Evolutionary conservation across 92 coral and sea anemone species (phyloP), one percentile per base, ranked within the genome.

Genomic region (Nematostella vectensis): DNA sequence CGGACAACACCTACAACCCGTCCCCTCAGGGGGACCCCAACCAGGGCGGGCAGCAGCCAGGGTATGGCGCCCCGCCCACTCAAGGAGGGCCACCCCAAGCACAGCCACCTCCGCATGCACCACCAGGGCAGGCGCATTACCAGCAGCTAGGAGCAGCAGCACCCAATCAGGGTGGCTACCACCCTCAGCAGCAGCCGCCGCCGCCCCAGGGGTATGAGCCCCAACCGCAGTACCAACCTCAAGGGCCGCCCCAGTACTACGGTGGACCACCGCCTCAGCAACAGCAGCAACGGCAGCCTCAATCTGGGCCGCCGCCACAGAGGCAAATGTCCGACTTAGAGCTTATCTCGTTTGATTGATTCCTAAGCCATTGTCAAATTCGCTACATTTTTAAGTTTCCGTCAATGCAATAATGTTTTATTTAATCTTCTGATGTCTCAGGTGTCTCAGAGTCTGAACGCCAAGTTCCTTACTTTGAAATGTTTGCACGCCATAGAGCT

Each of bases 311-410:
- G 23, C 66, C 61, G n/a, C 74, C 93, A 29, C 89, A 89, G 64
- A 74, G 94, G 37, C 88, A 86, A 63, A 27, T 74, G 36, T 77
- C 96, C 0, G 98, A 91, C 50, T 75, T 88, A 8, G 87, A 81
- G 48, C 85, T 91, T 13, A 91, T 91, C 47, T 85, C 95, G 30
- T 91, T 91, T 56, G 98, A 91, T 62, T 91, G 60, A 49, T 66
- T n/a, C n/a, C n/a, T n/a, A n/a, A n/a, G n/a, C n/a, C n/a, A n/a
- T n/a, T n/a, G n/a, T n/a, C n/a, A n/a, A n/a, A n/a, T n/a, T n/a
- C n/a, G n/a, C n/a, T n/a, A n/a, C n/a, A n/a, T n/a, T n/a, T n/a
- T n/a, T n/a, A n/a, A n/a, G n/a, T n/a, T n/a, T n/a, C n/a, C n/a
- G n/a, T n/a, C n/a, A n/a, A n/a, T n/a, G n/a, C n/a, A n/a, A n/a